phyloP scores from a whole-genome alignment of 2,113 vertebrate species.

The Rattus rattus region DNA sequence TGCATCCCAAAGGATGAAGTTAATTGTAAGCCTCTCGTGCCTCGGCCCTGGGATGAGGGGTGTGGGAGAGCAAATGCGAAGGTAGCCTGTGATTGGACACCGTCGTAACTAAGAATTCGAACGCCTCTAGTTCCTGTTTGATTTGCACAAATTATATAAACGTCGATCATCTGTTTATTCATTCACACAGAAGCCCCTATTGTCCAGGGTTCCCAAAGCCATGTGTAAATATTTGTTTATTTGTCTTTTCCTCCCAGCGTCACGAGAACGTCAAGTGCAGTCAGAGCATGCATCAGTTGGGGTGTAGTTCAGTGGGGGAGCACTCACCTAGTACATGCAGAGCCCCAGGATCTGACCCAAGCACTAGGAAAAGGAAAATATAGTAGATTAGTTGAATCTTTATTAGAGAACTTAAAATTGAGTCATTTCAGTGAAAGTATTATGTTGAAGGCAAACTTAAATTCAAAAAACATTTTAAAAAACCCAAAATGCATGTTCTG shows the following conservation, averaged over 20 bases:
- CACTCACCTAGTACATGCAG: background rate
- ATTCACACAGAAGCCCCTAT: background rate
- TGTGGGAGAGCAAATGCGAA: background rate
- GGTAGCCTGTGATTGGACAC: background rate
- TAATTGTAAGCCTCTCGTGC: background rate
- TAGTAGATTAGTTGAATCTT: background rate
- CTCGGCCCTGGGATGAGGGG: background rate
- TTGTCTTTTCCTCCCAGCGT: background rate
- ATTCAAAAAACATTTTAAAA: slow-evolving; percentile 30
- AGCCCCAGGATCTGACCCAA: too few relatives aligned
- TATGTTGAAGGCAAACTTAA: background rate
- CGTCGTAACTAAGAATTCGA: background rate
- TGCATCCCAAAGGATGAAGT: background rate
- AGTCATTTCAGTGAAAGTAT: background rate
- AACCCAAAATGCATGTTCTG: slow-evolving; percentile 13
- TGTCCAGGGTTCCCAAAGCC: background rate
- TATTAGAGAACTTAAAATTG: slow-evolving; percentile 1
- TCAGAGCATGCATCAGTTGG: background rate
- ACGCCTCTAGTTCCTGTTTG: background rate
- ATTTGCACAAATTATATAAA: background rate
- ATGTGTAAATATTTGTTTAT: background rate
- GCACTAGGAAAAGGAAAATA: background rate
- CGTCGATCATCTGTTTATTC: background rate
- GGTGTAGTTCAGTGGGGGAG: background rate
- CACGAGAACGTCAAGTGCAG: background rate